Percentiles rank a stretch among this genome's conserved stretches.
Conservation (phyloP, 2,888 invertebrate species). For the Dysmachus trigonus region DNA sequence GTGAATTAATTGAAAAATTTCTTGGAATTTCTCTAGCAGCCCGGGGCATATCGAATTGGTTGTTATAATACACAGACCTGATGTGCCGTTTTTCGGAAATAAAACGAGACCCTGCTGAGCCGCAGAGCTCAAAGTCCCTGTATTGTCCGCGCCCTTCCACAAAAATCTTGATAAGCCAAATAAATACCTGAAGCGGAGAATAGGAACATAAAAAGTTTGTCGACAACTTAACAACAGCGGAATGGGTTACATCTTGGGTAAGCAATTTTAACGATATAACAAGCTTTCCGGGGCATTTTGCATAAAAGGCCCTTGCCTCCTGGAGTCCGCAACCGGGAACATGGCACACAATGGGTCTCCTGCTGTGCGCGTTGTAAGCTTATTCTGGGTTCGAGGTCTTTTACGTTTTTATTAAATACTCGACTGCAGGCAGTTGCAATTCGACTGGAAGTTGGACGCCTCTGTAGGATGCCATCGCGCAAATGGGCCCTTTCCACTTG, state of each 20-base stretch:
- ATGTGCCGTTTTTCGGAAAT: background rate
- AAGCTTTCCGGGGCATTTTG: slow-evolving; percentile 13
- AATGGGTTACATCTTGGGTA: slow-evolving; percentile 21
- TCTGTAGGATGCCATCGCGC: background rate
- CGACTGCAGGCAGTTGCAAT: slow-evolving; percentile 7
- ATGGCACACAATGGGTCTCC: background rate
- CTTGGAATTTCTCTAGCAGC: background rate
- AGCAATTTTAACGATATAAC: slow-evolving; percentile 30
- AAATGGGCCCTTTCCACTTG: background rate
- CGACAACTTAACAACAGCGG: background rate
- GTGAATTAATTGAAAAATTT: background rate
- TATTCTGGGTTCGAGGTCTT: background rate
- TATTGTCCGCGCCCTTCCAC: background rate
- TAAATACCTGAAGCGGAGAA: slow-evolving; percentile 17
- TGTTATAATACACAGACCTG: background rate
- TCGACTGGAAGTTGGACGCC: background rate
- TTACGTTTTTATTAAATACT: slow-evolving; percentile 24
- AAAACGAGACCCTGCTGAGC: background rate
- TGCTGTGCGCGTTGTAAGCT: background rate
- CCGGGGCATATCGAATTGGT: background rate
- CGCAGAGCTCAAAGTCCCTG: background rate
- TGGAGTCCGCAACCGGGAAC: background rate
- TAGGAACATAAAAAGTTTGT: slow-evolving; percentile 2
- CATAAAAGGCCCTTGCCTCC: background rate
- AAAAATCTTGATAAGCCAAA: background rate